Conservation (phyloP, 1,140 invertebrate species). For the Nasonia giraulti region DNA sequence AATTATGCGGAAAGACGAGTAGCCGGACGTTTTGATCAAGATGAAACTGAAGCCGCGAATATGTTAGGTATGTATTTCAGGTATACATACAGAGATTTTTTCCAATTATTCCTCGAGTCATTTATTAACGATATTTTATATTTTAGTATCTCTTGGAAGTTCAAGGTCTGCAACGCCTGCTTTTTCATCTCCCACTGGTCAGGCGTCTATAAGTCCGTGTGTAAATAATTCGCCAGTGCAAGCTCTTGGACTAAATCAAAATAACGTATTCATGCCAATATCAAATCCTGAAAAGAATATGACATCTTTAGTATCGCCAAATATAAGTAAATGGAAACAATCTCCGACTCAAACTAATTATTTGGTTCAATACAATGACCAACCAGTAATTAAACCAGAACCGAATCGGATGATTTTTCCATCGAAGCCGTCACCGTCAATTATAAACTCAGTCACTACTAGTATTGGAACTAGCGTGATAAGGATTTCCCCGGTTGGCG, state of each 20-base stretch:
- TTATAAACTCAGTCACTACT: constrained; percentile 60
- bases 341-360: constrained; percentile 73
- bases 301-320: constrained; percentile 66
- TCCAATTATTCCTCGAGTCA: constrained; percentile 36
- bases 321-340: constrained; percentile 71
- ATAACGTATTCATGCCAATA: constrained; percentile 92
- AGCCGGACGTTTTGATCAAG: constrained; percentile 88
- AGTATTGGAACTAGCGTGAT: constrained; percentile 85
- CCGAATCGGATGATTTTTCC: constrained; percentile 71
- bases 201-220: constrained; percentile 78
- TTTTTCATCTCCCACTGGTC: constrained; percentile 86
- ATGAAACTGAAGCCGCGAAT: constrained; percentile 97
- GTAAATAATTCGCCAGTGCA: constrained; percentile 80
- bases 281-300: constrained; percentile 78
- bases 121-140: constrained; percentile 30
- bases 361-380: constrained; percentile 71
- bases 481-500: constrained; percentile 82
- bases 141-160: constrained; percentile 91
- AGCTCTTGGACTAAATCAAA: constrained; percentile 77
- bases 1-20: constrained; percentile 83
- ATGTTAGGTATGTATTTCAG: constrained; percentile 86
- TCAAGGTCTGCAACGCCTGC: constrained; percentile 92
- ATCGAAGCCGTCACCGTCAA: constrained; percentile 64
- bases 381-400: constrained; percentile 79
- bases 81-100: constrained; percentile 22